Evolutionary conservation across 2,797 vertebrate genomes (phyloP).

Genomic region (Gorsachius magnificus): DNA sequence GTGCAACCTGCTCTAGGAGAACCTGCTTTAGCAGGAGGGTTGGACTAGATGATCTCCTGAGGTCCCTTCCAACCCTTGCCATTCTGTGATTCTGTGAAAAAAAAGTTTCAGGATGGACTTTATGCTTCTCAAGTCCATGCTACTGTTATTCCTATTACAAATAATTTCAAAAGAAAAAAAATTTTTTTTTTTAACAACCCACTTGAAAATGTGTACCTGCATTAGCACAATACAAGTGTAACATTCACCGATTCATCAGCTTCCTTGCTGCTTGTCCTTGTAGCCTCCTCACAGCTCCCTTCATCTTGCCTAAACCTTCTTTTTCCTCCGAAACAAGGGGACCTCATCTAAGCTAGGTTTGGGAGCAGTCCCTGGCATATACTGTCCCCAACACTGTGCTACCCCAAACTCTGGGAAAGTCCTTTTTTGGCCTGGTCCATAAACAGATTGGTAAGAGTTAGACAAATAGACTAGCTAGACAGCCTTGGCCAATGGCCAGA

Average conservation of each 20-base stretch:
- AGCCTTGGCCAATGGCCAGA: not conserved
- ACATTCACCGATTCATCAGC: not conserved
- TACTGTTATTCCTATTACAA: not conserved
- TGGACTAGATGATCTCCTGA: no score
- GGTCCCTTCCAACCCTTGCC: no score
- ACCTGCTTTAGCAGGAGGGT: no score
- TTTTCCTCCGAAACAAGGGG: not conserved
- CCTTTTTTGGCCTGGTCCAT: not conserved
- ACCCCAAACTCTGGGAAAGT: not conserved
- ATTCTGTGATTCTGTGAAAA: no score
- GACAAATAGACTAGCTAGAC: accelerated
- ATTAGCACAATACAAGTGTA: not conserved
- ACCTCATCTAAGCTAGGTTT: not conserved
- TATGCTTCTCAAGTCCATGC: not conserved
- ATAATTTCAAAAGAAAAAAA: not conserved
- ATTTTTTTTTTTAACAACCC: not conserved
- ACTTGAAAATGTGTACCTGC: not conserved
- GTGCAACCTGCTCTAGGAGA: no score
- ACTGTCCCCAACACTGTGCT: not conserved
- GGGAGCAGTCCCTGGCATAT: not conserved
- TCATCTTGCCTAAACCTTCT: not conserved
- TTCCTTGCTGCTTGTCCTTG: not conserved
- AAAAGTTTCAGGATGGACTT: not conserved
- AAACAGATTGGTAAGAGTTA: not conserved
- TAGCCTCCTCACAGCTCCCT: not conserved